Conservation (phyloP, 2,888 invertebrate species). For the Piscicola geometra region DNA sequence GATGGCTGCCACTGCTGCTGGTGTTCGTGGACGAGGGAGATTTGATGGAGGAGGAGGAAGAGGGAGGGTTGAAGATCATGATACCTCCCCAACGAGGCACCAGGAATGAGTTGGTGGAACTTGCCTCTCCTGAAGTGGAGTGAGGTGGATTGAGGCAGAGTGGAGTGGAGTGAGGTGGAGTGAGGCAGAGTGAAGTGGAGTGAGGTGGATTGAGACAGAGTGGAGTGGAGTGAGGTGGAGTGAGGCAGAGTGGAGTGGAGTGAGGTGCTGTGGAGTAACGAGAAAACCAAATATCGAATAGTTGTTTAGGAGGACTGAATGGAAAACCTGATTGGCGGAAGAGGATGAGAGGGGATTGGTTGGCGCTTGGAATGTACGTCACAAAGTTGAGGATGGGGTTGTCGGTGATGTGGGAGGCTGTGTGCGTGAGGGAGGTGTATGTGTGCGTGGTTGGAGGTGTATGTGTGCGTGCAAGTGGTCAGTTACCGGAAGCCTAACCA, state of each 20-base stretch:
- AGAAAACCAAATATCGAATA: not conserved
- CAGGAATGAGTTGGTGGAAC: slow-evolving; percentile 55
- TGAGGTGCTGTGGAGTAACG: not conserved
- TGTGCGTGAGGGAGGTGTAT: slow-evolving; percentile 24
- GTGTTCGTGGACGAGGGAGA: slow-evolving; percentile 36
- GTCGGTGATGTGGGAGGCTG: slow-evolving; percentile 74
- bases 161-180: not conserved
- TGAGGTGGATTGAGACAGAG: not conserved
- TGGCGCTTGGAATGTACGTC: slow-evolving; percentile 70
- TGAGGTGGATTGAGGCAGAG: not conserved
- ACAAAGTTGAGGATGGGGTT: slow-evolving; percentile 79
- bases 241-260: not conserved
- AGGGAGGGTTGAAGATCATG: slow-evolving; percentile 61
- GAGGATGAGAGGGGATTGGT: slow-evolving; percentile 67
- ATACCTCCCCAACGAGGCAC: slow-evolving; percentile 80
- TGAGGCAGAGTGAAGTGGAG: not conserved
- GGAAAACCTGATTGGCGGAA: slow-evolving; percentile 52
- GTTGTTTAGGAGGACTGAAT: no score
- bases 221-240: not conserved
- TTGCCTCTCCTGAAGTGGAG: slow-evolving; percentile 24
- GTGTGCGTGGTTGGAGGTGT: no score
- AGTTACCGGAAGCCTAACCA: no score
- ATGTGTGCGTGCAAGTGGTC: no score
- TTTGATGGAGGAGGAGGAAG: not conserved
- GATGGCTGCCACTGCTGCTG: not conserved